Conservation (phyloP, 1,140 invertebrate species). For the Panulirus ornatus region DNA sequence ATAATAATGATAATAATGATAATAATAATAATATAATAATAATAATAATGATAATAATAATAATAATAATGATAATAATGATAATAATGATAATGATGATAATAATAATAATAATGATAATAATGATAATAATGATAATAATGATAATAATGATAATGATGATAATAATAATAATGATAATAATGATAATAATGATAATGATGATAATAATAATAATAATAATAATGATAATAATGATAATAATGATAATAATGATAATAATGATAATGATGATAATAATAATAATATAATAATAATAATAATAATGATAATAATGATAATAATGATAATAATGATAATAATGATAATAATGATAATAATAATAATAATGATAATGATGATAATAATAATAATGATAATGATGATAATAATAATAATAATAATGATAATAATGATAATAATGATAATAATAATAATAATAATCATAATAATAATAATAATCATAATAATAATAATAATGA, state of each 20-base stretch:
- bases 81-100: slow-evolving; percentile 11
- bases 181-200: not conserved
- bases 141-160: not conserved
- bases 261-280: not conserved
- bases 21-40: too few species aligned
- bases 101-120: not conserved
- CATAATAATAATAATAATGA: too few species aligned
- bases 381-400: slow-evolving; percentile 6
- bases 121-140: not conserved
- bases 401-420: slow-evolving; percentile 11
- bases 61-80: slow-evolving; percentile 14
- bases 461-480: too few species aligned
- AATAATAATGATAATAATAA: slow-evolving; percentile 18
- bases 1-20: not conserved
- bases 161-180: slow-evolving; percentile 24
- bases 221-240: not conserved
- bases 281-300: not conserved
- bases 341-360: slow-evolving; percentile 6
- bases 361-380: slow-evolving; percentile 2
- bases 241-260: slow-evolving; percentile 6
- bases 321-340: slow-evolving; percentile 6
- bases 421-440: slow-evolving; percentile 6
- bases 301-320: slow-evolving; percentile 1
- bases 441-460: slow-evolving; percentile 8
- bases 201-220: not conserved